phyloP scores from a whole-genome alignment of 2,113 vertebrate genomes.

The Poeciliopsis turrubarensis region DNA sequence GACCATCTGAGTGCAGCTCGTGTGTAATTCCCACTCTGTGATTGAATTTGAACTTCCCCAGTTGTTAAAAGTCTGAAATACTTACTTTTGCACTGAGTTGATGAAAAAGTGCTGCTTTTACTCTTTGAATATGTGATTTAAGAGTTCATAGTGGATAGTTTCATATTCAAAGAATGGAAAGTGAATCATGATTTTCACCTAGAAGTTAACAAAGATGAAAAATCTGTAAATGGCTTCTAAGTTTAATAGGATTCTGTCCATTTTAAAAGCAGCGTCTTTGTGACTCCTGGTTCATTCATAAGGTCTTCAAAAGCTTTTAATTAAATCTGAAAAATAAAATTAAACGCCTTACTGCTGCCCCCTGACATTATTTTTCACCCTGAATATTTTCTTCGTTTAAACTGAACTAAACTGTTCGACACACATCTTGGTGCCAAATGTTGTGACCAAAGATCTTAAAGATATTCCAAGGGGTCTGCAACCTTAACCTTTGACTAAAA shows the following conservation, averaged over 20 bases:
- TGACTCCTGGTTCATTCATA: constrained; percentile 11
- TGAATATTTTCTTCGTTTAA: constrained; percentile 7
- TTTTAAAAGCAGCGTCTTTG: constrained; percentile 28
- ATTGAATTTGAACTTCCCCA: constrained; percentile 27
- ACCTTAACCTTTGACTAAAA: too few species aligned
- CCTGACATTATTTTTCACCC: not conserved
- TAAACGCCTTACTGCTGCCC: not conserved
- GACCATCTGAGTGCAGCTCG: not conserved
- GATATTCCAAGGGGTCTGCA: too few species aligned
- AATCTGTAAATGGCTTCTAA: constrained; percentile 10
- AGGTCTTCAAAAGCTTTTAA: constrained; percentile 4
- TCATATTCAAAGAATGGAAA: constrained; percentile 35
- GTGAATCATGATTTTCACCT: constrained; percentile 30
- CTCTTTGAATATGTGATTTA: constrained; percentile 40
- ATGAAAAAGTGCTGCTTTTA: constrained; percentile 39
- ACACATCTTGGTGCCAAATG: constrained; percentile 17
- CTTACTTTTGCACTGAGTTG: constrained; percentile 20
- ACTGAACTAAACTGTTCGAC: constrained; percentile 8
- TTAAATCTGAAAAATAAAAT: not conserved
- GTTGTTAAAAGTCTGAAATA: constrained; percentile 16
- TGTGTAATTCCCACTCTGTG: not conserved
- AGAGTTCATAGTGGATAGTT: constrained; percentile 54
- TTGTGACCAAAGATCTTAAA: not conserved
- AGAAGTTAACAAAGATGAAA: constrained; percentile 15
- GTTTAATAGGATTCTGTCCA: not conserved